These are phyloP conservation scores for Tupaia tana DNA, from an alignment of 2,113 vertebrate genomes.

Conservation along the genomic window DNA sequence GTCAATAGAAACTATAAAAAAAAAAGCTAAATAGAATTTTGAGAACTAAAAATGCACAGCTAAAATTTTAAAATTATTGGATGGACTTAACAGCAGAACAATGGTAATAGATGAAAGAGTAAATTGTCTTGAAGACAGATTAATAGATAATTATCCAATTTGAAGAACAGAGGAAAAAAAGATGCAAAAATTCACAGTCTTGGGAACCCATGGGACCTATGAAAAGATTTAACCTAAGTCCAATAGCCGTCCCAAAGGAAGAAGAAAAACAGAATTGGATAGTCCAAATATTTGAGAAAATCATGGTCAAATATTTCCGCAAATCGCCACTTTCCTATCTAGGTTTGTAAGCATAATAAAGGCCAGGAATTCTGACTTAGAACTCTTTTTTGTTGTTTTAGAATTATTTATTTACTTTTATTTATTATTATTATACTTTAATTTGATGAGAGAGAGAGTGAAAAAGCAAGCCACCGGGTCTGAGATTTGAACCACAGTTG, in stretches of 20 bases:
- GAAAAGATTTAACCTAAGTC: background rate
- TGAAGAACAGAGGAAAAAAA: background rate
- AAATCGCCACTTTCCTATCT: background rate
- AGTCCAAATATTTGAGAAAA: background rate
- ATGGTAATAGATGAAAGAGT: background rate
- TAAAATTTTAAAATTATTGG: background rate
- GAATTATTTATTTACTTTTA: no score
- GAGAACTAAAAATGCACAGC: background rate
- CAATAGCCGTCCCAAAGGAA: background rate
- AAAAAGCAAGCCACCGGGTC: no score
- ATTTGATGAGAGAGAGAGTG: no score
- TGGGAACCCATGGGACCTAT: background rate
- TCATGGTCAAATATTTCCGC: background rate
- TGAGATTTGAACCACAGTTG: no score
- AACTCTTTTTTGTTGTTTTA: no score
- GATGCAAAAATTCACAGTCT: background rate
- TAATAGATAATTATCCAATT: background rate
- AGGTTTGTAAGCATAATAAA: background rate
- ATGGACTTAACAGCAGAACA: background rate
- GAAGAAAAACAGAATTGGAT: background rate
- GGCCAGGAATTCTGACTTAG: background rate
- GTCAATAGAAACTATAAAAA: slow-evolving; percentile 25
- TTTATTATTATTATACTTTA: no score
- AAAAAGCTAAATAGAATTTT: slow-evolving; percentile 48
- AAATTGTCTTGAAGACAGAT: background rate